Evolutionary conservation across 1,140 invertebrate species (phyloP), one percentile per base, ranked within the genome.

Genomic region (Calliphora vicina): DNA sequence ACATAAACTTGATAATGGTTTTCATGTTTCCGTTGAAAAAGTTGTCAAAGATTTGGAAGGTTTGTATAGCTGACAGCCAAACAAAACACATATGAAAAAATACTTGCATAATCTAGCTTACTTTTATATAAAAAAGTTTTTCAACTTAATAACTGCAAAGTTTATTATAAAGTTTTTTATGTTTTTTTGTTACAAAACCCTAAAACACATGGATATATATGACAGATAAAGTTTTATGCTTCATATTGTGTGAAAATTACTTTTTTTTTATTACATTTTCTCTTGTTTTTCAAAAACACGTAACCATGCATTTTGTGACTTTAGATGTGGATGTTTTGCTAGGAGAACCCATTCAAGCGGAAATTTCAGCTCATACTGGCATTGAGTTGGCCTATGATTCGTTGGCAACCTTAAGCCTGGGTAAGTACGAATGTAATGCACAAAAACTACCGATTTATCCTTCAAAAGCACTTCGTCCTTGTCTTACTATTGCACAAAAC

Each of bases 291-390:
- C 15, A 57, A 57, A 15, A 15, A 57, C 72, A 35, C 9, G 26
- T 43, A 29, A 17, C 26, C 26, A 20, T 61, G 20, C 82, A 45
- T 43, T 71, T 67, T 81, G 42, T 35, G 6, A 23, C 12, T 81
- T n/a, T 86, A 94, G 94, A 93, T 88, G 92, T 93, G 27, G 93
- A 94, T 86, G 91, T 93, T 83, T 89, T 94, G 43, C 87, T 94
- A 43, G 94, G 94, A 26, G 91, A 92, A 85, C 93, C 93, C 72
- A 93, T 94, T 82, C 93, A 94, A 88, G 86, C 87, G 57, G 92
- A 93, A 90, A 89, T 94, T 83, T 91, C 93, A 25, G 84, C 86
- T 42, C 93, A 94, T 89, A 94, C 93, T 76, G 93, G 93, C 82
- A 86, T 94, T 76, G 93, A 94, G 85, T 87, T 92, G 26, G 92